Conservation (phyloP, 2,888 invertebrate species). For the Acrobasis consociella region DNA sequence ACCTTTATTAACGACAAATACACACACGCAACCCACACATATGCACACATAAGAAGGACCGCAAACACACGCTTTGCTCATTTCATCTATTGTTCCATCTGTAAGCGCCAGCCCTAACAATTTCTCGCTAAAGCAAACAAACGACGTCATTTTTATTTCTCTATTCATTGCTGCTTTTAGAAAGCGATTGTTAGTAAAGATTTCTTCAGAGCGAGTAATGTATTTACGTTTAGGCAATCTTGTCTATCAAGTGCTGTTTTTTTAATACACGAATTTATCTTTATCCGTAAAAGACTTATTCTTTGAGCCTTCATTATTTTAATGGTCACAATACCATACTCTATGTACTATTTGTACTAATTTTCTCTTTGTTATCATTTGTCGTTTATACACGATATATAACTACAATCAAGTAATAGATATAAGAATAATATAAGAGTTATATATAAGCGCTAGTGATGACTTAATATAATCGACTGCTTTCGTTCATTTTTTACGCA, state of each 20-base stretch:
- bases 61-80: background rate
- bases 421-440: too few species aligned
- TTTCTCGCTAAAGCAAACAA: slow-evolving; percentile 2
- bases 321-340: background rate
- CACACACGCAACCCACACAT: background rate
- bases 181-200: background rate
- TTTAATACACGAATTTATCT: background rate
- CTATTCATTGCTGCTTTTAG: background rate
- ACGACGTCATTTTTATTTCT: background rate
- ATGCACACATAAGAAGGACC: background rate
- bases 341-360: background rate
- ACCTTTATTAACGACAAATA: background rate
- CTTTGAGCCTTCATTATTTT: background rate
- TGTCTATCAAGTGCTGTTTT: background rate
- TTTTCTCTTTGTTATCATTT: background rate
- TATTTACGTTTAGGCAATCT: background rate
- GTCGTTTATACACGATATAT: too few species aligned
- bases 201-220: background rate
- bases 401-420: too few species aligned
- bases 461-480: too few species aligned
- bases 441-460: too few species aligned
- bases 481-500: too few species aligned
- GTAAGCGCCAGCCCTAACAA: slow-evolving; percentile 2
- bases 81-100: slow-evolving; percentile 2
- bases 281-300: background rate